Conservation (phyloP, 1,140 invertebrate species). For the Leptopilina clavipes region DNA sequence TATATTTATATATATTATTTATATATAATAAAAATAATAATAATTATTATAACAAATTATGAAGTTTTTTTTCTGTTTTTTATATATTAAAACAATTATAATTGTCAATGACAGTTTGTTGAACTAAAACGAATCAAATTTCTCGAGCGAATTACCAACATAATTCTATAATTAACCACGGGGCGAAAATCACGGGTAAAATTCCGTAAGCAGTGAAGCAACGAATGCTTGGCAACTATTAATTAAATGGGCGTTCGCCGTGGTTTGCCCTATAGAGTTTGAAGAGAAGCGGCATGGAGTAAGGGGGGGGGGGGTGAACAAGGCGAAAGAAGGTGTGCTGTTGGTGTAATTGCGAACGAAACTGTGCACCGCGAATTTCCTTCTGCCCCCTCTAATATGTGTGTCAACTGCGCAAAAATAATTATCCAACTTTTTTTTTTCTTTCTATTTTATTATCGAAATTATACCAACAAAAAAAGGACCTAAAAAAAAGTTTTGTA, state of each 20-base stretch:
- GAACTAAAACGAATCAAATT: not conserved
- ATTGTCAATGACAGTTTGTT: not conserved
- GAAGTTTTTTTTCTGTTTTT: not conserved
- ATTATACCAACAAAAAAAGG: no score
- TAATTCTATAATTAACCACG: conserved; percentile 43
- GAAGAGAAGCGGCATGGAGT: no score
- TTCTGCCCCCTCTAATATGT: not conserved
- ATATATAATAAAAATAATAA: no score
- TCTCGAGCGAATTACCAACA: not conserved
- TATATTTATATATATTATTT: no score
- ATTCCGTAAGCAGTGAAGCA: conserved; percentile 52
- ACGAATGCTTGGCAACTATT: conserved; percentile 59
- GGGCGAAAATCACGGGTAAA: conserved; percentile 43
- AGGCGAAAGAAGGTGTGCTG: conserved; percentile 34
- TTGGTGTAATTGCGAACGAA: conserved; percentile 58
- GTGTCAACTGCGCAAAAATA: conserved; percentile 21
- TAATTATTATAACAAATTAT: not conserved
- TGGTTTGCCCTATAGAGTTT: conserved; percentile 33
- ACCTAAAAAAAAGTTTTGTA: no score
- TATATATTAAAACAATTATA: not conserved
- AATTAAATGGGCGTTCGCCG: conserved; percentile 59
- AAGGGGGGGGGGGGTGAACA: not conserved
- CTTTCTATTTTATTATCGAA: no score
- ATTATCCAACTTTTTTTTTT: conserved; percentile 7
- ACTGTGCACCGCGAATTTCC: conserved; percentile 40